Evolutionary conservation across 2,888 invertebrate genomes (phyloP), one percentile per base, ranked within the genome.

Genomic region (Amiota minor): DNA sequence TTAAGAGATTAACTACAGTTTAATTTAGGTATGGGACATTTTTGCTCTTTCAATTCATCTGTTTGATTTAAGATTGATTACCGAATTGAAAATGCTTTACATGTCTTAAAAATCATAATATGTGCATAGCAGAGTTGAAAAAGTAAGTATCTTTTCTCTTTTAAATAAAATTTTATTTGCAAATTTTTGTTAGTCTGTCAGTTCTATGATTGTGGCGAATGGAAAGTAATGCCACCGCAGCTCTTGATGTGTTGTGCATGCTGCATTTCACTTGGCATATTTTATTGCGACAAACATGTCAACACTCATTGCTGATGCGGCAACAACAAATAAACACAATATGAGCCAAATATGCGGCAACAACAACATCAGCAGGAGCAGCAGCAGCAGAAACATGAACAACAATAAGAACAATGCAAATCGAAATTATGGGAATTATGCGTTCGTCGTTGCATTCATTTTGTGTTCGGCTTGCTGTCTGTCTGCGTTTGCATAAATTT

Each of bases 341-440:
- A 53, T 53, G 53, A 14, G 14, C 16, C 59, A 59, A 59, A 35
- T 35, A 35, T 35, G 23, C 74, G 70, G 23, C 53, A 67, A 77
- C 74, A 72, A 16, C 64, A 53, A 10, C 18, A 61, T 49, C 55
- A 77, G 74, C 47, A 67, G 59, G 49, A 45, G 18, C 59, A 67
- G 35, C 53, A n/a, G n/a, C 9, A 53, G 2, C n/a, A 18, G 70
- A 47, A 74, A 77, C 75, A 78, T 75, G 75, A 77, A 73, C 64
- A 59, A 18, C 46, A 59, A n/a, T n/a, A 70, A 53, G 76, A 84
- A 81, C 84, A 84, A 79, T 84, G 84, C 80, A 82, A 83, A 84
- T 82, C 79, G 78, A 81, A 85, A 85, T 84, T 81, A 85, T 84
- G 81, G 82, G 84, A 83, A 82, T 84, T 85, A 84, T 83, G 83